Base-by-base conservation (phyloP, 2,113 vertebrate species). In the Oncorhynchus nerka region DNA sequence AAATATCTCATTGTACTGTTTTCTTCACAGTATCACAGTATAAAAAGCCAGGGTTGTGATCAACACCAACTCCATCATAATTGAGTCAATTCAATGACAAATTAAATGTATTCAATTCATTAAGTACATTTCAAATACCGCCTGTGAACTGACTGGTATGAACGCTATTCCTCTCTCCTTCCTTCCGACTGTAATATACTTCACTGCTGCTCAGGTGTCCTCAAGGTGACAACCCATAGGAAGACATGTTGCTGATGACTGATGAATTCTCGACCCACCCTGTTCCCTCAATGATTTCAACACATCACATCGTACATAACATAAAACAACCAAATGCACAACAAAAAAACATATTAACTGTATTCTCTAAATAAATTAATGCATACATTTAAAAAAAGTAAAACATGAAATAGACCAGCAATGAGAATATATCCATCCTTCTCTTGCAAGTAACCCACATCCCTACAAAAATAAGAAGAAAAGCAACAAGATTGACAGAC, bases 351-450 rank as follows among this genome's bases (percentile, higher is more conserved):
- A 68, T 48, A 70, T 74, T 20, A 24, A 39, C 45, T 49, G 12
- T 24, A 49, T 48, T 68, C 28, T 68, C 19, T 13, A 70, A 80
- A 13, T 69, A 39, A 69, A 74, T 74, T 1, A 67, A 74, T 77
- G 74, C 76, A 85, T 79, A 83, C n/a, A 80, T 78, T 28, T 4
- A 28, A 74, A 71, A 88, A 62, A 55, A 51, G 8, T n/a, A 24
- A 9, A 64, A 3, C 71, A 77, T 32, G 8, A 65, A 51, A 71
- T 69, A 75, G 79, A 80, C 73, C 62, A 4, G 16, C 5, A 77
- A 57, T 62, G 7, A n/a, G n/a, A 73, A 45, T 68, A 4, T 13
- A 61, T 65, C 48, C 16, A 64, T 61, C 66, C 12, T 19, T 77
- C 8, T 68, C 70, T 66, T 55, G 81, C 39, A 69, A 71, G 59